Evolutionary conservation across 2,888 invertebrate species (phyloP), one percentile per base, ranked within the genome.

Genomic region (Patella pellucida): DNA sequence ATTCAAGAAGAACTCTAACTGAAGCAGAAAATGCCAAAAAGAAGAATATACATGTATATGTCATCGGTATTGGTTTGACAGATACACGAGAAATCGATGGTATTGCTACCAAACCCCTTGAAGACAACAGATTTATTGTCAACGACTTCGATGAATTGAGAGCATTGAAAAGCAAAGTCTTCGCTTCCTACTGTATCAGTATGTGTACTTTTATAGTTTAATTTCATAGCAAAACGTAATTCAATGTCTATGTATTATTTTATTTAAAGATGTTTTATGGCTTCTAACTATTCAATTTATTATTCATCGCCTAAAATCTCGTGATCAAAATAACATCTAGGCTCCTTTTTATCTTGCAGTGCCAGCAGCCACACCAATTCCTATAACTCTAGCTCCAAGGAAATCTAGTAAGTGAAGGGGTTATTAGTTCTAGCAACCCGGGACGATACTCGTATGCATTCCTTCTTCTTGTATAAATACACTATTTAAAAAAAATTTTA

Each of bases 1-100:
- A 89, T 69, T 81, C 82, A 3, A 79, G 85, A 50, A 76, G 78
- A 69, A 88, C 87, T 4, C 74, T 85, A 27, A 85, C 84, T 1
- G 85, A 87, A 74, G 86, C 89, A 12, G 81, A 83, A 52, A 31
- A 75, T 31, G 83, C 86, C 27, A 78, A 83, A 19, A 75, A 72
- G 19, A 79, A 76, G 23, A 83, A 82, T n/a, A 85, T 87, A 23
- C 79, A 79, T 71, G 79, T 87, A 72, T 86, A 82, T 78, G 85
- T 83, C 23, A 84, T 88, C 69, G 88, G 85, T 62, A 81, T 87
- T 54, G 85, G 84, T 52, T 77, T 87, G 50, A 76, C 80, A 54
- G 84, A 86, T 71, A 82, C 84, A 14, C 81, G 79, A 31, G 89
- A 89, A 79, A 81, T 89, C 68, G 83, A 85, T 71, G 84, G 83